Conservation (phyloP, 2,113 vertebrate genomes). For the Hippocampus mohnikei region DNA sequence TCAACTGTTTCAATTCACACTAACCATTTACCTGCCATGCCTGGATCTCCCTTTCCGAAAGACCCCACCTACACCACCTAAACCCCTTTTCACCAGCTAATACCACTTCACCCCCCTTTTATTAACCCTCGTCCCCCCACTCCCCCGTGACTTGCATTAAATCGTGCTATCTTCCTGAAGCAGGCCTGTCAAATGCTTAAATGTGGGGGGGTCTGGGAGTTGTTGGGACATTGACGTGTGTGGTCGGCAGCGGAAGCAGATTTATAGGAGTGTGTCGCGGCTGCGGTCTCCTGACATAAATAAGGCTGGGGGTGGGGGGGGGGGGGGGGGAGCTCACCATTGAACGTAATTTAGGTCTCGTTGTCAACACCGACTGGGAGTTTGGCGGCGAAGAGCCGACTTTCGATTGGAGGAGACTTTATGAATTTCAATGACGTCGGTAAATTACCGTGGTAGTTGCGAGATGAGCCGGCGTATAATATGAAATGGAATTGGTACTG, state of each 20-base stretch:
- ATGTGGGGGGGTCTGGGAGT: slow-evolving; percentile 6
- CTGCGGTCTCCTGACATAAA: slow-evolving; percentile 63
- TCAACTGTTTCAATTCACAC: slow-evolving; percentile 3
- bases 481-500: neutral
- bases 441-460: neutral
- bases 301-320: slow-evolving; percentile 50
- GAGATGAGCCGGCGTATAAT: neutral
- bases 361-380: neutral
- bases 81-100: slow-evolving; percentile 65
- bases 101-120: slow-evolving; percentile 57
- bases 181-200: slow-evolving; percentile 70
- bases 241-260: slow-evolving; percentile 49
- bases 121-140: slow-evolving; percentile 25
- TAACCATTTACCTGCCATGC: slow-evolving; percentile 15
- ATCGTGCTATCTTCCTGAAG: slow-evolving; percentile 68
- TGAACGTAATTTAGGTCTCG: slow-evolving; percentile 43
- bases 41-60: slow-evolving; percentile 25
- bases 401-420: neutral
- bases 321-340: slow-evolving; percentile 60
- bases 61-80: slow-evolving; percentile 33
- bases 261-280: slow-evolving; percentile 56
- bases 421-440: neutral
- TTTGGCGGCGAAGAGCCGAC: neutral
- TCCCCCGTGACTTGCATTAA: slow-evolving; percentile 60
- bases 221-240: slow-evolving; percentile 36